Evolutionary conservation across 2,888 invertebrate species (phyloP).

Genomic region (Mystacides longicornis): DNA sequence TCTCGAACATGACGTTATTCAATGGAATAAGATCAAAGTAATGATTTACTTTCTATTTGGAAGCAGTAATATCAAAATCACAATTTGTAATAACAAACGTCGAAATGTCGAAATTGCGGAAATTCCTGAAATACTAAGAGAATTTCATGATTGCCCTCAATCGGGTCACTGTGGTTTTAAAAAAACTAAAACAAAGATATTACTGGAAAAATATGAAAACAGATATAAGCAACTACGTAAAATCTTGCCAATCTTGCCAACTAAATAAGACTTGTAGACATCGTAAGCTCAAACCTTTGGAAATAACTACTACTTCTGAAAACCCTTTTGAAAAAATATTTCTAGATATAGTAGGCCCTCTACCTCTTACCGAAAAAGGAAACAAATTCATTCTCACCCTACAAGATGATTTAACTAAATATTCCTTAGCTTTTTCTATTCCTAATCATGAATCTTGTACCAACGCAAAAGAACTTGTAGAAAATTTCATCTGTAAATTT

Average conservation of each 20-base stretch:
- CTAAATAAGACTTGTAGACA: conserved; percentile 28
- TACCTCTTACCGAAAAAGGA: conserved; percentile 28
- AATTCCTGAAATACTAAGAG: neutral
- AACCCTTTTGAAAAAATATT: conserved; percentile 28
- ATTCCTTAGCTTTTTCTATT: conserved; percentile 29
- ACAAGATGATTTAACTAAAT: conserved; percentile 33
- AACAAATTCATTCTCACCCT: conserved; percentile 32
- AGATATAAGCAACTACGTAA: conserved; percentile 22
- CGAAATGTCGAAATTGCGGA: neutral
- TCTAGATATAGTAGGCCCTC: conserved; percentile 31
- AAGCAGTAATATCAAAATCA: neutral
- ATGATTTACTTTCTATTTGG: neutral
- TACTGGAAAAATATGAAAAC: conserved; percentile 19
- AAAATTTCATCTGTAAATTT: conserved; percentile 27
- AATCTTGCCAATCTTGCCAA: conserved; percentile 30
- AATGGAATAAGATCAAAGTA: conserved; percentile 3
- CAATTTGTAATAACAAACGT: conserved; percentile 1
- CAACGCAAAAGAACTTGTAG: conserved; percentile 27
- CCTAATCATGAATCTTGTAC: conserved; percentile 31
- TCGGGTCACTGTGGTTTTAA: conserved; percentile 17
- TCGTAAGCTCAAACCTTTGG: conserved; percentile 28
- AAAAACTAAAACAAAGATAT: conserved; percentile 15
- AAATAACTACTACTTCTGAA: conserved; percentile 29
- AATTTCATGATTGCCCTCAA: neutral
- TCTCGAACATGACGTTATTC: too few species aligned